Percentiles rank a stretch among this genome's conserved stretches.
phyloP scores from a whole-genome alignment of 2,888 invertebrate species.

The Aradus depressus region DNA sequence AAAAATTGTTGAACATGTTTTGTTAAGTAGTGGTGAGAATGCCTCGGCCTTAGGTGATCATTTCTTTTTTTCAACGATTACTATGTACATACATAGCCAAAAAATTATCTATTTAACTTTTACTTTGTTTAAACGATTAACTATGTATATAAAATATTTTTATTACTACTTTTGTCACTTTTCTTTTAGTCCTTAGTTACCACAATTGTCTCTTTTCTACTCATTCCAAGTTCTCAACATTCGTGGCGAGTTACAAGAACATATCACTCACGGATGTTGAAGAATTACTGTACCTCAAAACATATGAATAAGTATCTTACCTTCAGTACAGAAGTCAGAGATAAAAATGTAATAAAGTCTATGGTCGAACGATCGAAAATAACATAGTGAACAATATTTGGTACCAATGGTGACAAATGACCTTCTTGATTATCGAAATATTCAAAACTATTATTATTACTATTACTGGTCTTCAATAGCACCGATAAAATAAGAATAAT shows the following conservation, averaged over 20 bases:
- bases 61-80: too few relatives aligned
- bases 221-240: not conserved
- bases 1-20: too few relatives aligned
- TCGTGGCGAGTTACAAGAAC: not conserved
- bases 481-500: not conserved
- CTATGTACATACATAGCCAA: too few relatives aligned
- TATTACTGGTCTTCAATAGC: too few relatives aligned
- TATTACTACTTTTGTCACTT: not conserved
- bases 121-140: too few relatives aligned
- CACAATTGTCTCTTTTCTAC: not conserved
- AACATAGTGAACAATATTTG: constrained; percentile 37
- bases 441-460: constrained; percentile 9
- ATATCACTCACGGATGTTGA: too few relatives aligned
- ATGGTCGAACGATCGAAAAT: constrained; percentile 33
- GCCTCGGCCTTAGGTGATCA: too few relatives aligned
- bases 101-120: too few relatives aligned
- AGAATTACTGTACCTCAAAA: too few relatives aligned
- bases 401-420: constrained; percentile 31
- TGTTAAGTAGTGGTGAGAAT: too few relatives aligned
- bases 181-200: not conserved
- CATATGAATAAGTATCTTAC: constrained; percentile 23
- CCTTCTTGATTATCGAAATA: constrained; percentile 17
- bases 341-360: constrained; percentile 34
- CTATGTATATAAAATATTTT: not conserved
- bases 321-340: constrained; percentile 34